Conservation (phyloP, 2,888 invertebrate species). For the Polyommatus iphigenia region DNA sequence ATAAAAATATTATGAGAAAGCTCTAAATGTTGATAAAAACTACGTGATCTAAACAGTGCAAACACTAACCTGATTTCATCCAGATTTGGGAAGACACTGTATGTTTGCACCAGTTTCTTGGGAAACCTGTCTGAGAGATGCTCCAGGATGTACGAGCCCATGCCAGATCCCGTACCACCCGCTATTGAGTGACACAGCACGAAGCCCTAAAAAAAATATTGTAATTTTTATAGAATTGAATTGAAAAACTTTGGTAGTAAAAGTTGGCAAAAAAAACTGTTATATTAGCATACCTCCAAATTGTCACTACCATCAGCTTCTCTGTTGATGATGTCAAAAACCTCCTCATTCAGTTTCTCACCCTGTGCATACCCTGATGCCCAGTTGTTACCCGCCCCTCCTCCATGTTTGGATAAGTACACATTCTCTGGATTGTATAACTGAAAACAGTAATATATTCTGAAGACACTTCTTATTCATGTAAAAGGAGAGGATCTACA, state of each 20-base stretch:
- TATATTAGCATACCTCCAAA: slow-evolving; percentile 84
- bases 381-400: slow-evolving; percentile 99
- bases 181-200: slow-evolving; percentile 99
- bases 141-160: slow-evolving; percentile 97
- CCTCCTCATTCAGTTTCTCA: slow-evolving; percentile 95
- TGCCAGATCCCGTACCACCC: slow-evolving; percentile 99
- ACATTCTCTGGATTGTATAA: slow-evolving; percentile 99
- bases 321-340: slow-evolving; percentile 98
- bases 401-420: slow-evolving; percentile 97
- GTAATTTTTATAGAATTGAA: too few species aligned
- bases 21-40: not conserved
- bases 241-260: too few species aligned
- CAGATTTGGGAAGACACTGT: slow-evolving; percentile 99
- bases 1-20: too few species aligned
- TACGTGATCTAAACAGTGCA: not conserved
- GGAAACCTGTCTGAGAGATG: slow-evolving; percentile 95
- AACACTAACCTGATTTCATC: slow-evolving; percentile 91
- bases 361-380: slow-evolving; percentile 97
- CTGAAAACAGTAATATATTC: slow-evolving; percentile 64
- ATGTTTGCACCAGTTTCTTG: slow-evolving; percentile 98
- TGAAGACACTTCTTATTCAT: not conserved
- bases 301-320: slow-evolving; percentile 99
- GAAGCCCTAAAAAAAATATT: slow-evolving; percentile 85
- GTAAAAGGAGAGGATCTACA: not conserved
- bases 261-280: too few species aligned